phyloP scores from a whole-genome alignment of 2,113 vertebrate genomes.

The Melanostigma gelatinosum region DNA sequence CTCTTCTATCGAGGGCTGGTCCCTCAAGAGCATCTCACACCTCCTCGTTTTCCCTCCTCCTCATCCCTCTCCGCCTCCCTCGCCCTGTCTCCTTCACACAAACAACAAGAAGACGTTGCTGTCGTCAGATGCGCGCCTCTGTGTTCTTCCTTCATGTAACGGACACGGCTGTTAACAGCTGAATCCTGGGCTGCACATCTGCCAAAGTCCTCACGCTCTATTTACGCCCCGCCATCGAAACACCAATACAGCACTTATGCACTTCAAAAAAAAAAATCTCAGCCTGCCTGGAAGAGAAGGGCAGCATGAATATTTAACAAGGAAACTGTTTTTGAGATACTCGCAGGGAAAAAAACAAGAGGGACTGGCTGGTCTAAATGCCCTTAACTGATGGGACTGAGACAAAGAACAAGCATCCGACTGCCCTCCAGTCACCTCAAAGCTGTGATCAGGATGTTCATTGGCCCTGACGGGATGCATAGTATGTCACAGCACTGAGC shows the following conservation, averaged over 20 bases:
- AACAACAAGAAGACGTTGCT: slow-evolving; percentile 39
- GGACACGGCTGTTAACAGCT: slow-evolving; percentile 53
- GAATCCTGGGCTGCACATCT: slow-evolving; percentile 51
- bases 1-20: slow-evolving; percentile 30
- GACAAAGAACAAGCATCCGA: slow-evolving; percentile 29
- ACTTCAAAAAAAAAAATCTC: slow-evolving; percentile 49
- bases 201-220: slow-evolving; percentile 57
- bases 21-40: slow-evolving; percentile 51
- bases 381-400: slow-evolving; percentile 49
- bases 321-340: slow-evolving; percentile 64
- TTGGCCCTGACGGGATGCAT: slow-evolving; percentile 31
- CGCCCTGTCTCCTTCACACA: slow-evolving; percentile 13
- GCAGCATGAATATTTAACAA: slow-evolving; percentile 75
- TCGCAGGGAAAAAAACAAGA: not conserved
- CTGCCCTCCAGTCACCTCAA: slow-evolving; percentile 17
- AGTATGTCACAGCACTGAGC: slow-evolving; percentile 20
- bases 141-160: slow-evolving; percentile 41
- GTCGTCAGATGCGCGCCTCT: not conserved
- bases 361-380: slow-evolving; percentile 40
- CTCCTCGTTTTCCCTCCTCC: not conserved
- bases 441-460: slow-evolving; percentile 45
- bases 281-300: slow-evolving; percentile 61
- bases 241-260: slow-evolving; percentile 62
- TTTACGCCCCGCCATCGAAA: slow-evolving; percentile 58
- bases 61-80: not conserved